Percentiles rank a stretch among this genome's conserved stretches.
These are phyloP conservation scores for Lasiurus cinereus DNA, from an alignment of 2,113 vertebrate species.

Conservation along the genomic window DNA sequence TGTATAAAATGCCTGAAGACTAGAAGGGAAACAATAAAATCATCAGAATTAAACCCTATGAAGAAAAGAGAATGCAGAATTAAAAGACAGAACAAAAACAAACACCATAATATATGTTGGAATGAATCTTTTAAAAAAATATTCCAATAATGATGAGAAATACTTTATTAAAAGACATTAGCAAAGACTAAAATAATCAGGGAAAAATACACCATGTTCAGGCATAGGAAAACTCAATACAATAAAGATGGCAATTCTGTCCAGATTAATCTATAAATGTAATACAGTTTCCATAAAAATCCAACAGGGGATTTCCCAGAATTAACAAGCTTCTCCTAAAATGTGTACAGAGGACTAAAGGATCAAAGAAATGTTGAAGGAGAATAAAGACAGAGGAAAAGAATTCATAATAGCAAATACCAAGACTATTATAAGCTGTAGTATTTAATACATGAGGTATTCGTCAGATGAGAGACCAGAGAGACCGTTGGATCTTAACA, in stretches of 20 bases:
- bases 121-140: not conserved
- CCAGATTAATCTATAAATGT: conserved; percentile 27
- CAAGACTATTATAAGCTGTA: not conserved
- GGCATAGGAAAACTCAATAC: not conserved
- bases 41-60: conserved; percentile 13
- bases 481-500: not conserved
- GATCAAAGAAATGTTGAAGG: not conserved
- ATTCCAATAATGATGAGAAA: not conserved
- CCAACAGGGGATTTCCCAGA: conserved; percentile 4
- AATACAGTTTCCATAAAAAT: not conserved
- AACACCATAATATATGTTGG: not conserved
- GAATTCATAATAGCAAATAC: not conserved
- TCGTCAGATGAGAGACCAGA: not conserved
- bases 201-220: not conserved
- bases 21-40: conserved; percentile 51
- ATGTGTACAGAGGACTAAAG: not conserved
- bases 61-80: not conserved
- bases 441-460: not conserved
- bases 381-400: not conserved
- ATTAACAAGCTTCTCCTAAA: not conserved
- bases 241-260: not conserved
- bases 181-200: conserved; percentile 38
- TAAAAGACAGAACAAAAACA: not conserved
- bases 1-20: conserved; percentile 28
- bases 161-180: not conserved